Evolutionary conservation across 2,888 invertebrate species (phyloP), one percentile per base, ranked within the genome.

Genomic region (Tinea pellionella): DNA sequence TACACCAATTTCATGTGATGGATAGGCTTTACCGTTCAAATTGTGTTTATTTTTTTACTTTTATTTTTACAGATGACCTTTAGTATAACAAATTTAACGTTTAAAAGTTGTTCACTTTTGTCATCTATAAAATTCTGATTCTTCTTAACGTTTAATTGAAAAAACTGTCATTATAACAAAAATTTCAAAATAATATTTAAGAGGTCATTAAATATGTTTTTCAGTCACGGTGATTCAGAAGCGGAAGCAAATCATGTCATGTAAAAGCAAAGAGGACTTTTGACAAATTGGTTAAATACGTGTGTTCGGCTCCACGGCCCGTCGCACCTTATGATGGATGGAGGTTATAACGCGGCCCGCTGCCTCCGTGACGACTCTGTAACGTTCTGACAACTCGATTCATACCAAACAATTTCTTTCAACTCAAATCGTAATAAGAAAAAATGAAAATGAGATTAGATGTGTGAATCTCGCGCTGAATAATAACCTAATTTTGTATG

Each of bases 341-440:
- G 65, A 60, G 55, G 66, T 68, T 71, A 72, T 72, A 70, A 71
- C 69, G 64, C 65, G 65, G 63, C 53, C 43, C 56, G 61, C 57
- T 55, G 55, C 59, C 59, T 56, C 43, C 24, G 11, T 47, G 41
- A 57, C 63, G 61, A 63, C 65, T 59, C 65, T 62, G 64, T 64
- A 61, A 65, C 68, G 68, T 62, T 62, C 62, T 69, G 69, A 71
- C 73, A 65, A 66, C 65, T 66, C 67, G 75, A 79, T 77, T 78
- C 78, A 77, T 78, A 72, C 67, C 72, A 13, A 73, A 76, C 80
- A 76, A 80, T 78, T 79, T 76, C 77, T 78, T 76, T 79, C 76
- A 78, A 77, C 80, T 82, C 80, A 85, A 86, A 82, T 80, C 74
- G 75, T 85, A 84, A 86, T 83, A 80, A 83, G 83, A 84, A 86